Evolutionary conservation across 2,888 invertebrate genomes (phyloP).

Genomic region (Hedychridium roseum): DNA sequence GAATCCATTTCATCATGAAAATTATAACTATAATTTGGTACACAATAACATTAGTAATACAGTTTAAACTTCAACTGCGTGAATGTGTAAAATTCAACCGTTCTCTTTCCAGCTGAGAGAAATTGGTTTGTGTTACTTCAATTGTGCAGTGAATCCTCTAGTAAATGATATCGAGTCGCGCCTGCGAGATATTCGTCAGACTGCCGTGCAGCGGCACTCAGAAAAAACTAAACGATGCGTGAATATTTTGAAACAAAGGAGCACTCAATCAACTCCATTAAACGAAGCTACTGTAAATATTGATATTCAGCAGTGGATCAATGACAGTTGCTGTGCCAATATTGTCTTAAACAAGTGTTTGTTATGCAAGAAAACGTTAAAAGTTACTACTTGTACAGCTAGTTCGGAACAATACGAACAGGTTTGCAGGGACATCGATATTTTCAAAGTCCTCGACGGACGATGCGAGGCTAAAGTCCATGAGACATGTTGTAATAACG

Average conservation of each 20-base stretch:
- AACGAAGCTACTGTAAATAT: slow-evolving; percentile 36
- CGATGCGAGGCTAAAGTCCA: slow-evolving; percentile 28
- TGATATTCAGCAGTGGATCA: slow-evolving; percentile 52
- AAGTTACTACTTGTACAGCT: slow-evolving; percentile 37
- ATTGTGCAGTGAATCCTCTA: slow-evolving; percentile 69
- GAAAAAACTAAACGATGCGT: slow-evolving; percentile 38
- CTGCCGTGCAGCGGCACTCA: slow-evolving; percentile 35
- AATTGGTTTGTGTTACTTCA: slow-evolving; percentile 77
- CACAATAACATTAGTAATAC: slow-evolving; percentile 15
- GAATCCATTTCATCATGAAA: slow-evolving; percentile 73
- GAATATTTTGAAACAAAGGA: slow-evolving; percentile 36
- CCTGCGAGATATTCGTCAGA: slow-evolving; percentile 54
- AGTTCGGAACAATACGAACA: slow-evolving; percentile 28
- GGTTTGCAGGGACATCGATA: slow-evolving; percentile 48
- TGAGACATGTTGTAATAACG: slow-evolving; percentile 41
- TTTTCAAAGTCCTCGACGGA: slow-evolving; percentile 38
- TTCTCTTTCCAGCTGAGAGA: slow-evolving; percentile 71
- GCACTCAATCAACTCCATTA: slow-evolving; percentile 9
- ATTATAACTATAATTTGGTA: slow-evolving; percentile 78
- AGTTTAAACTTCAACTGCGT: slow-evolving; percentile 1
- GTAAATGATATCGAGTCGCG: slow-evolving; percentile 65
- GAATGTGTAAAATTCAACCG: slow-evolving; percentile 11
- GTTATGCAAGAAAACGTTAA: slow-evolving; percentile 36
- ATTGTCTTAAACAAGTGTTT: slow-evolving; percentile 54
- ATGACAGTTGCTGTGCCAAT: slow-evolving; percentile 53